Evolutionary conservation across 2,888 invertebrate genomes (phyloP), one percentile per base, ranked within the genome.

Genomic region (Gasteruption jaculator): DNA sequence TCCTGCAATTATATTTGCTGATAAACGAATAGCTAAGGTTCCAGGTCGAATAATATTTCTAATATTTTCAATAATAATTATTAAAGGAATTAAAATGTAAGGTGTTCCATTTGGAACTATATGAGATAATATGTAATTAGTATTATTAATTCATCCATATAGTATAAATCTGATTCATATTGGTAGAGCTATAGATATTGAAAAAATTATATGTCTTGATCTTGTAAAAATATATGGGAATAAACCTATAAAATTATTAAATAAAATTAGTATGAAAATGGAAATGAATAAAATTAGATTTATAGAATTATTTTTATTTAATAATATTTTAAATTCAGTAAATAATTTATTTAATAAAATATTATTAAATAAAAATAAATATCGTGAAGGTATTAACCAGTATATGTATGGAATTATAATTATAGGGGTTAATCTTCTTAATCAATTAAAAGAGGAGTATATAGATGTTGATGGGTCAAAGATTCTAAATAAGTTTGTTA

Each of bases 1-100:
- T 0, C 83, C 84, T 2, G 84, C 82, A 74, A 84, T 83, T 79
- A 85, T 84, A 74, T 85, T 85, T 12, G 85, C 84, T 4, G 81
- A 77, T 74, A 85, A 61, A 50, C 84, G 84, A 43, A 86, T 77
- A 1, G 81, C 79, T 73, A 85, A 69, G 3, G 85, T 85, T 65
- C 77, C 73, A 0, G 83, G 82, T 8, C 82, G 83, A 68, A 85
- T 84, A 53, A 83, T 56, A 73, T 83, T 84, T 56, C 83, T 85
- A 71, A 83, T 80, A 24, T 80, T 77, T 80, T 85, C 85, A 77
- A 85, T 83, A 70, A 81, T 66, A 5, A 85, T 83, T 76, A 85
- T 82, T 73, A 85, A 84, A 18, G 82, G 81, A 73, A 83, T 82
- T 58, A 85, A 56, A 56, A 78, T 57, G 5, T 58, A 46, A 0